Evolutionary conservation across 1,140 invertebrate species (phyloP).

Genomic region (Phenacoccus solenopsis): DNA sequence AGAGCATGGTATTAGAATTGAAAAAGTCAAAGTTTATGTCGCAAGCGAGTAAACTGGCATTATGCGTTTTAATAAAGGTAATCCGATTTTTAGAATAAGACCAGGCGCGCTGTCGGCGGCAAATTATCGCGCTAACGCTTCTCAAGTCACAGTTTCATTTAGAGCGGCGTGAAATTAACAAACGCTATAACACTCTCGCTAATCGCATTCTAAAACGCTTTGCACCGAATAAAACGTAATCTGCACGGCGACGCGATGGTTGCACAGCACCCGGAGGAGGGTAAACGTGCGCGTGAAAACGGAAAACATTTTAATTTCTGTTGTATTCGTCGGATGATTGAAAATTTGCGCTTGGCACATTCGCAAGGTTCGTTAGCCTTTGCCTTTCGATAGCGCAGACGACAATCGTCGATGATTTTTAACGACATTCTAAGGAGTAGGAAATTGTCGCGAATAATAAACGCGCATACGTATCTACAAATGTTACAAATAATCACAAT

Average conservation of each 20-base stretch:
- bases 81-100: background rate
- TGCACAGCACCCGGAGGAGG: background rate
- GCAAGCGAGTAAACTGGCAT: background rate
- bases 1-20: too few species aligned
- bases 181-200: background rate
- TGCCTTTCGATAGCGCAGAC: background rate
- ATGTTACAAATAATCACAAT: background rate
- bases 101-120: too few species aligned
- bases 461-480: background rate
- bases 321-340: background rate
- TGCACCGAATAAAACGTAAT: background rate
- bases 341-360: background rate
- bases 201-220: background rate
- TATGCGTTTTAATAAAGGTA: background rate
- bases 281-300: background rate
- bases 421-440: background rate
- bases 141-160: background rate
- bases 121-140: background rate
- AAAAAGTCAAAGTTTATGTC: too few species aligned
- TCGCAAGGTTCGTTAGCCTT: background rate
- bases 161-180: background rate
- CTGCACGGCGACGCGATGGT: too few species aligned
- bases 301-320: background rate
- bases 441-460: slow-evolving; percentile 4
- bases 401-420: background rate